Evolutionary conservation across 2,113 vertebrate species (phyloP).

Genomic region (Anser cygnoides): DNA sequence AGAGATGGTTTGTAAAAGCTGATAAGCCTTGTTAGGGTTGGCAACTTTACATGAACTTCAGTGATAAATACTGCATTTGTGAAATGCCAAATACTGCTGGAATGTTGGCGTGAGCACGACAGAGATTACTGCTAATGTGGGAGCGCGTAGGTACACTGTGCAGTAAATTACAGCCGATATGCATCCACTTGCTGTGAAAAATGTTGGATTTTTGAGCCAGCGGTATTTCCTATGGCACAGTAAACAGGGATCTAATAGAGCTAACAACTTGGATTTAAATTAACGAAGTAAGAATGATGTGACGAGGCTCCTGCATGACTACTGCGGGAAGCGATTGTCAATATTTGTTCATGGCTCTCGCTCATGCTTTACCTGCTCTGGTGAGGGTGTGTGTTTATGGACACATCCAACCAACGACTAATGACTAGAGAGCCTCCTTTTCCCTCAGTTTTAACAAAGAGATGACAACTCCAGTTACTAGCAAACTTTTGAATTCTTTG

Average conservation of each 20-base stretch:
- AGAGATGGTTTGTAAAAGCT: constrained; percentile 46
- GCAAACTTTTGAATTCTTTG: constrained; percentile 19
- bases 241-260: constrained; percentile 36
- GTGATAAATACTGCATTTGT: constrained; percentile 53
- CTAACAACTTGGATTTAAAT: constrained; percentile 54
- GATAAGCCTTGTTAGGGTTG: constrained; percentile 55
- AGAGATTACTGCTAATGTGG: constrained; percentile 53
- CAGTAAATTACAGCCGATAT: constrained; percentile 48
- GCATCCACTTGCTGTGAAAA: constrained; percentile 24
- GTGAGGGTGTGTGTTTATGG: background rate
- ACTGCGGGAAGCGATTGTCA: constrained; percentile 13
- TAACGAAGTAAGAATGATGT: constrained; percentile 59
- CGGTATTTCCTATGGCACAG: constrained; percentile 41
- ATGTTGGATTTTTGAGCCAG: background rate
- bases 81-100: constrained; percentile 54
- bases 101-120: constrained; percentile 33
- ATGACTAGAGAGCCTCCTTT: background rate
- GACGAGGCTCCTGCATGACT: background rate
- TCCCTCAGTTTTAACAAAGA: constrained; percentile 42
- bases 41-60: constrained; percentile 64
- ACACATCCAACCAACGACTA: background rate
- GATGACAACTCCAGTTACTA: background rate
- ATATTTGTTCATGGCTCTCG: constrained; percentile 48
- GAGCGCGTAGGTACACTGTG: constrained; percentile 28
- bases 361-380: background rate